Base-by-base conservation (phyloP, 2,888 invertebrate species). In the Lissonota sp. region DNA sequence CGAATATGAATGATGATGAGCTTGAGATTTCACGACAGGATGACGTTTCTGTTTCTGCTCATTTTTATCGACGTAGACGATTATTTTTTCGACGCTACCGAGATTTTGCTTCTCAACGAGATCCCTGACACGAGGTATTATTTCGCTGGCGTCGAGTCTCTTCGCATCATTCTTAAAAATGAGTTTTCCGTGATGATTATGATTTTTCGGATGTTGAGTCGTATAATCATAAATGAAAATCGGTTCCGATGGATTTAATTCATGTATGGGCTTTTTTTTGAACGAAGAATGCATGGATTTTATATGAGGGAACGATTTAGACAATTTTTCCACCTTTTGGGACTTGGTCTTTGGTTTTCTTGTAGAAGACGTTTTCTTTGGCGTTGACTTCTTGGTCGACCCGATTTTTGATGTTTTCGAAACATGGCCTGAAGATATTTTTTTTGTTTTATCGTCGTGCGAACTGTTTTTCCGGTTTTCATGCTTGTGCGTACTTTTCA, bases 11-110 rank as follows among this genome's bases (percentile, higher is more conserved):
- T 51, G 12, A 69, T 26, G 49, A 58, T 55, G 44, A 53, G n/a
- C 37, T 12, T n/a, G 5, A 12, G 72, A 49, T 39, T 14, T 63
- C 7, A 49, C 10, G 49, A 10, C 16, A 1, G 26, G 5, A 6
- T 39, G 67, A 7, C n/a, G 49, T 14, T 73, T 26, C 26, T 60
- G 60, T 53, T 80, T 82, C 16, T 71, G 64, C 55, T 85, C 77
- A 44, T 83, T 82, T 49, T 85, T 86, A 40, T 86, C 85, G 0
- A 85, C 84, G 55, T 86, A 87, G 51, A 87, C 84, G 57, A 86
- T 84, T 46, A 87, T 86, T 74, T 84, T 86, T 46, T 86, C 85
- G 3, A 87, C 75, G 57, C 78, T 83, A 3, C 85, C 86, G 6
- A 86, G 74, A 75, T 87, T 83, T 55, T 85, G 79, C 37, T 82